These are phyloP conservation scores for Anoplophora glabripennis DNA, from an alignment of 1,140 invertebrate species.

Conservation along the genomic window DNA sequence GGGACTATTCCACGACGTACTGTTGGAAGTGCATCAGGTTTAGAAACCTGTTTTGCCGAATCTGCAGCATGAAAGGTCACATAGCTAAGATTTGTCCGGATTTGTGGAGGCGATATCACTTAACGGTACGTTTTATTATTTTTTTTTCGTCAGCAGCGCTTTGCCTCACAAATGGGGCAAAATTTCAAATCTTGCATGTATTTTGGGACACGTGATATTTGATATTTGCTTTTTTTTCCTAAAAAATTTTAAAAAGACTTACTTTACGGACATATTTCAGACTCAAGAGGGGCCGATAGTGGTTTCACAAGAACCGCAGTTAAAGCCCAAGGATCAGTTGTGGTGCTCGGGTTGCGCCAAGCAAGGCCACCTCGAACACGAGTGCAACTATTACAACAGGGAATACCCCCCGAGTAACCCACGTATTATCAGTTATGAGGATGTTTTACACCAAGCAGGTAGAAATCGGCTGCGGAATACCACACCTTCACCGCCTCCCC, in stretches of 20 bases:
- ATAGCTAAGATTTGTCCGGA: slow-evolving; percentile 60
- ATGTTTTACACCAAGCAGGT: slow-evolving; percentile 17
- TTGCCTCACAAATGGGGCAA: no score
- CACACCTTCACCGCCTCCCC: neutral
- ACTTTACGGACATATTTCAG: slow-evolving; percentile 36
- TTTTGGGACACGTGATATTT: no score
- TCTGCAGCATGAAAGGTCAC: slow-evolving; percentile 62
- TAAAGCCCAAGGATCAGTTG: slow-evolving; percentile 41
- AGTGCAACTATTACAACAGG: slow-evolving; percentile 46
- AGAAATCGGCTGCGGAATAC: neutral
- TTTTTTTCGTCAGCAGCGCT: no score
- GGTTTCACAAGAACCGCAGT: slow-evolving; percentile 43
- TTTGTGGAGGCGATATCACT: slow-evolving; percentile 66
- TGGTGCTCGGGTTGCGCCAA: slow-evolving; percentile 63
- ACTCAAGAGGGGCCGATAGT: slow-evolving; percentile 45
- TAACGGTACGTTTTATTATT: slow-evolving; percentile 58
- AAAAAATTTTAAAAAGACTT: no score
- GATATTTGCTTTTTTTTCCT: no score
- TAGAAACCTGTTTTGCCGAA: slow-evolving; percentile 52
- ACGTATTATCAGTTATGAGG: slow-evolving; percentile 28
- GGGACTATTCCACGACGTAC: slow-evolving; percentile 54
- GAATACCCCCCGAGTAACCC: slow-evolving; percentile 30
- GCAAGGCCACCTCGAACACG: slow-evolving; percentile 60
- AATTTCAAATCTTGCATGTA: no score
- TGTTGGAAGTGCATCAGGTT: slow-evolving; percentile 63